These are phyloP conservation scores for Volucella bombylans DNA, from an alignment of 2,888 invertebrate genomes.

Conservation along the genomic window DNA sequence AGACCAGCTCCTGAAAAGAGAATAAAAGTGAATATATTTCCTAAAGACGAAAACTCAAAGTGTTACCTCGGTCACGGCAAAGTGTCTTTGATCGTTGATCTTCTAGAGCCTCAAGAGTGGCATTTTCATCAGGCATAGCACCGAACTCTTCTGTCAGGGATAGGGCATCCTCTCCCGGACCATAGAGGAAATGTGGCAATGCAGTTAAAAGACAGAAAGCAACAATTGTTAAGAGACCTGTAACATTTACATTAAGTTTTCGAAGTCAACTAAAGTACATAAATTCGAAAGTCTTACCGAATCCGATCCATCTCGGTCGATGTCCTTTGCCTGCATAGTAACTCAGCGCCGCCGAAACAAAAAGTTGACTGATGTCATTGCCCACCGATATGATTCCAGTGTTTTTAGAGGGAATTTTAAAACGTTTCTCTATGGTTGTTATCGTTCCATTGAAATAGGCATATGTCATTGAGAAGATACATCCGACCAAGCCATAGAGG, in stretches of 20 bases:
- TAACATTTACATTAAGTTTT: neutral
- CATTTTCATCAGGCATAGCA: constrained; percentile 82
- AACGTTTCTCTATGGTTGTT: constrained; percentile 88
- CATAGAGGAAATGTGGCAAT: constrained; percentile 87
- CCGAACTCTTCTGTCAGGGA: constrained; percentile 85
- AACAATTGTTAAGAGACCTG: constrained; percentile 85
- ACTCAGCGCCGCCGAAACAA: constrained; percentile 86
- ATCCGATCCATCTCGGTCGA: constrained; percentile 88
- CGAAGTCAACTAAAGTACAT: neutral
- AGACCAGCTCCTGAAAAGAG: constrained; percentile 75
- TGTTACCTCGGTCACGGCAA: constrained; percentile 82
- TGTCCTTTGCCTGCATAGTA: constrained; percentile 89
- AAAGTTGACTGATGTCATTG: constrained; percentile 88
- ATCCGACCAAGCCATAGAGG: constrained; percentile 87
- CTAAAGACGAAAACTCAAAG: constrained; percentile 41
- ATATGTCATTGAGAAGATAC: constrained; percentile 87
- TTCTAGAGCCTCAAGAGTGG: constrained; percentile 82
- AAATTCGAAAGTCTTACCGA: constrained; percentile 78
- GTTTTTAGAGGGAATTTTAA: constrained; percentile 88
- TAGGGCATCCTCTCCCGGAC: constrained; percentile 87
- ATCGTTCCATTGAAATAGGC: constrained; percentile 89
- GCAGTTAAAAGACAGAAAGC: constrained; percentile 87
- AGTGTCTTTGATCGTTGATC: constrained; percentile 84
- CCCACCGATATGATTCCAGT: constrained; percentile 89
- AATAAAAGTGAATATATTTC: neutral